Conservation (phyloP, 1,140 invertebrate genomes). For the Trichonephila inaurata region DNA sequence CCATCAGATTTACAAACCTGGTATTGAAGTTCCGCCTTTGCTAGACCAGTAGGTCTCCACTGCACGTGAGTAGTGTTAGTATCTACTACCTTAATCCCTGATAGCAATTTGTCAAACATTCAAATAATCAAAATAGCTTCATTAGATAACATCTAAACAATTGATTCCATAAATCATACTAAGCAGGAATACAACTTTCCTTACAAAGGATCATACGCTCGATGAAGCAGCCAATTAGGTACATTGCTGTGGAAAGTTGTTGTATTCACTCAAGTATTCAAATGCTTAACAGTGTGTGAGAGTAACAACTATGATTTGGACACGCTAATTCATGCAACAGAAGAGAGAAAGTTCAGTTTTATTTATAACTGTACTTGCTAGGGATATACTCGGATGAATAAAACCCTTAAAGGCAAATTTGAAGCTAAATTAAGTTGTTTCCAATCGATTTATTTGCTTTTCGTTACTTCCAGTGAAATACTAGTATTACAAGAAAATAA, state of each 20-base stretch:
- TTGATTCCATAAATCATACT: slow-evolving; percentile 26
- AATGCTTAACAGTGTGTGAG: slow-evolving; percentile 38
- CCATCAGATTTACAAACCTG: neutral
- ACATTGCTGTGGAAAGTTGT: neutral
- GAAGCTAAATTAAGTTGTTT: neutral
- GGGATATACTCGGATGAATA: neutral
- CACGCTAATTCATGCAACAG: neutral
- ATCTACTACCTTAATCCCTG: slow-evolving; percentile 14
- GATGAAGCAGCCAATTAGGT: slow-evolving; percentile 30
- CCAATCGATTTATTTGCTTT: neutral
- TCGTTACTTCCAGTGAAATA: neutral
- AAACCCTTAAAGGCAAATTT: neutral
- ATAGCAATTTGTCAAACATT: slow-evolving; percentile 32
- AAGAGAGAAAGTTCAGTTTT: slow-evolving; percentile 55
- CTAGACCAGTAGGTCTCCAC: neutral
- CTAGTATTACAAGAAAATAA: no score
- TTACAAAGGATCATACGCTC: slow-evolving; percentile 50
- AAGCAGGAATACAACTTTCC: neutral
- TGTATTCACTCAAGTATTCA: slow-evolving; percentile 40
- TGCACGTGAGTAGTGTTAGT: slow-evolving; percentile 22
- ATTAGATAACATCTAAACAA: slow-evolving; percentile 45
- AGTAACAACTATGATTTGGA: slow-evolving; percentile 23
- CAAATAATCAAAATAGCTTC: slow-evolving; percentile 44
- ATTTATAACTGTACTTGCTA: slow-evolving; percentile 35
- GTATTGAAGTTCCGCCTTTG: neutral